phyloP scores from a whole-genome alignment of 2,797 vertebrate genomes.

The Tokudaia tokunoshimensis region DNA sequence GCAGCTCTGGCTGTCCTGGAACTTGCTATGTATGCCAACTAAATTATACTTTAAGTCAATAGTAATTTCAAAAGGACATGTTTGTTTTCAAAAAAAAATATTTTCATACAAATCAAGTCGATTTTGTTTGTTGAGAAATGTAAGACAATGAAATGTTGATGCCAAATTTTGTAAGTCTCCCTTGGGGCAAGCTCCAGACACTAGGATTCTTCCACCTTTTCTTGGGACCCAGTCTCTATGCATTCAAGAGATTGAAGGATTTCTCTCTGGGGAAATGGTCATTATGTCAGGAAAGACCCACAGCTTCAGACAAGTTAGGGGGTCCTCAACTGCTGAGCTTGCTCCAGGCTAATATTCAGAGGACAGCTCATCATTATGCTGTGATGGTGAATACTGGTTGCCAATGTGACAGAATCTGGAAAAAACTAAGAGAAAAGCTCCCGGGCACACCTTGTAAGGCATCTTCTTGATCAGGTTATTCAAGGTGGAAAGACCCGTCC shows the following conservation, averaged over 20 bases:
- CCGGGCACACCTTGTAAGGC: neutral
- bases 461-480: neutral
- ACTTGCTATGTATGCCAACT: neutral
- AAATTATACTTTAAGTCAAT: conserved; percentile 63
- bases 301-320: neutral
- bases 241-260: neutral
- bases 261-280: neutral
- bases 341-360: neutral
- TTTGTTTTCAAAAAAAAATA: conserved; percentile 55
- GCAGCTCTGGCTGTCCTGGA: neutral
- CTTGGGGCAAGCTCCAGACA: neutral
- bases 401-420: neutral
- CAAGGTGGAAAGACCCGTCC: neutral
- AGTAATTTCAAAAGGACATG: conserved; percentile 59
- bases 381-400: neutral
- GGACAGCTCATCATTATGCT: neutral
- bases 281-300: neutral
- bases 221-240: neutral
- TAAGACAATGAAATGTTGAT: conserved; percentile 30
- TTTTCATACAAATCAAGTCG: conserved; percentile 29
- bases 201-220: neutral
- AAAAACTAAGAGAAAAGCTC: neutral
- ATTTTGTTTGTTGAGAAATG: conserved; percentile 36
- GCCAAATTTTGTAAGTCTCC: neutral
- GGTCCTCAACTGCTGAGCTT: neutral